Evolutionary conservation across 2,888 invertebrate genomes (phyloP), one percentile per base, ranked within the genome.

Genomic region (Gari tellinella): DNA sequence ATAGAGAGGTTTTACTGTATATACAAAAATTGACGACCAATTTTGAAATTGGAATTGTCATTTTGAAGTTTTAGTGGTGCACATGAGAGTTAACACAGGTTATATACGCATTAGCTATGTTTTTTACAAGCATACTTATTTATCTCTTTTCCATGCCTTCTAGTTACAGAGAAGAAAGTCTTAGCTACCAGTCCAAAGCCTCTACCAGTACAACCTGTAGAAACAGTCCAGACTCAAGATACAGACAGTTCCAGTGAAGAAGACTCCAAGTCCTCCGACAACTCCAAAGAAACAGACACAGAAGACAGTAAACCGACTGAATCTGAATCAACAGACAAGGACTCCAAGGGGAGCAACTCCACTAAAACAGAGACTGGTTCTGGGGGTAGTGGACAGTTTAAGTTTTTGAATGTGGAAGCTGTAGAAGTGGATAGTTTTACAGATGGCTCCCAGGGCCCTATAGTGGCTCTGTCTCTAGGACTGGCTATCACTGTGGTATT

Each of bases 401-500:
- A 70, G 37, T 51, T 73, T 56, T 67, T 74, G 43, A 64, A 67
- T 49, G 60, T 40, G 8, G 78, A 67, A 21, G 23, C 40, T 14
- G 61, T 73, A 45, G 45, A 57, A 45, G 83, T 87, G n/a, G 83
- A 79, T 53, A 85, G 80, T 57, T 76, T 82, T 2, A 81, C 83
- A 31, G 83, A 86, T 60, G 74, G 73, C 55, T 82, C 82, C 10
- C 86, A 89, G 64, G 89, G 89, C 7, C 90, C 91, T 0, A 89
- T 91, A 21, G 85, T 91, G 15, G 91, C 91, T 17, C 84, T 91
- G 57, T 85, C 90, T 3, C 80, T 91, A 21, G 96, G 97, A 57
- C 93, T 98, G 76, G 94, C 95, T 77, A 94, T 97, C 86, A 96
- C 97, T 31, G 95, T 95, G 51, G 94, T 96, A 49, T 94, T 97